Evolutionary conservation across 2,113 vertebrate species (phyloP).

Genomic region (Machaerirhynchus nigripectus): DNA sequence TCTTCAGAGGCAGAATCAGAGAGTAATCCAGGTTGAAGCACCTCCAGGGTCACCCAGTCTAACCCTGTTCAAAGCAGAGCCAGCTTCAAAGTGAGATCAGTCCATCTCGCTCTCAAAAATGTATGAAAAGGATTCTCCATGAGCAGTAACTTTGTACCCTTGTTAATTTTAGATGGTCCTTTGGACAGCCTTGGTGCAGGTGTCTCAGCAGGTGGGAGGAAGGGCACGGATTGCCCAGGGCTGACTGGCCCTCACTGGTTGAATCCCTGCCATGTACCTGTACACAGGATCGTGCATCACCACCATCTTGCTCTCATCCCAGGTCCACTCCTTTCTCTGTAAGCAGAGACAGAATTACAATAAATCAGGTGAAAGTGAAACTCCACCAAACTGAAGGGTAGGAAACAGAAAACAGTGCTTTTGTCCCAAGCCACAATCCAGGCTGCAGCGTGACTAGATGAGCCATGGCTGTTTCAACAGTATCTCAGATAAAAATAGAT

Average conservation of each 20-base stretch:
- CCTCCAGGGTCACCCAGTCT: not conserved
- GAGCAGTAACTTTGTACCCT: not conserved
- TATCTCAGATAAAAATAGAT: not conserved
- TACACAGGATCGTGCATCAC: constrained; percentile 84
- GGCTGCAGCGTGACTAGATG: not conserved
- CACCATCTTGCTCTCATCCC: constrained; percentile 84
- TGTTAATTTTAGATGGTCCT: not conserved
- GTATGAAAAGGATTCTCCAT: not conserved
- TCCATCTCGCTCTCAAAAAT: not conserved
- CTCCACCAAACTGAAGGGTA: not conserved
- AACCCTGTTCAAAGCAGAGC: not conserved
- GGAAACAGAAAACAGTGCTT: not conserved
- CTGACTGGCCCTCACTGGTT: not conserved
- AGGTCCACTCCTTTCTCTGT: constrained; percentile 86
- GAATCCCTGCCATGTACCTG: constrained; percentile 66
- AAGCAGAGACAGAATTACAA: not conserved
- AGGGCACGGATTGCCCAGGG: rapidly evolving
- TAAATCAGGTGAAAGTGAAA: not conserved
- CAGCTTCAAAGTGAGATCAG: not conserved
- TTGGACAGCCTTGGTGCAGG: not conserved
- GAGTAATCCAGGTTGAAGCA: not conserved
- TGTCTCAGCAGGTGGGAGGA: not conserved
- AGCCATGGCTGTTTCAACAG: not conserved
- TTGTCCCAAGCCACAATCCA: not conserved
- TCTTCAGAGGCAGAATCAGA: not conserved